Base-by-base conservation (phyloP, 2,797 vertebrate genomes). In the Odontamblyopus rebecca region DNA sequence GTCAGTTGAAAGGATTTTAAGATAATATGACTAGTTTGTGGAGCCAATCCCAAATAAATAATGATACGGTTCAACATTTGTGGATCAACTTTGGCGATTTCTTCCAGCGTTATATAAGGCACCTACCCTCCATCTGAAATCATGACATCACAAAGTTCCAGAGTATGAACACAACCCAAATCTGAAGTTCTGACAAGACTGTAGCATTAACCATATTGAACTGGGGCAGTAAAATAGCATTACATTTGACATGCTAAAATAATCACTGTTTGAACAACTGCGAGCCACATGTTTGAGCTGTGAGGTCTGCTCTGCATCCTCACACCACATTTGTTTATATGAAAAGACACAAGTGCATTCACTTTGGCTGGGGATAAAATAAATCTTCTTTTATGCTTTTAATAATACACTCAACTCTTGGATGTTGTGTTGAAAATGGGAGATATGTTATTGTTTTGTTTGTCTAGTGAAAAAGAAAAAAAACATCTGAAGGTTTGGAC, bases 221-320 rank as follows among this genome's bases (percentile, higher is more conserved):
- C 16, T n/a, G 51, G 51, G 6, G 44, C 44, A 48, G 12, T 15
- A 48, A 15, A 48, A 16, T 48, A 48, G 19, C 51, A 19, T 54
- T 54, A 54, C 53, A 7, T 59, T 13, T 29, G 57, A 13, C 26
- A 27, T 29, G 57, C n/a, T 29, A 13, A 27, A 29, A 29, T n/a
- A 29, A 59, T 29, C 3, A 12, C 26, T 29, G 18, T 59, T 15
- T 27, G 57, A 53, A 65, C 72, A 32, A 26, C 74, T 91, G 88
- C 23, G 32, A 38, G 66, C 84, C 85, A 87, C 29, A 81, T 87
- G 84, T 80, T 63, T 77, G 48, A 44, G 61, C 61, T 29, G 59
- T 68, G 75, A 53, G 66, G 68, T 5, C 68, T 69, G 71, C 35
- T 73, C 68, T 57, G 60, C 60, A 72, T 57, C 29, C 65, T 30